Evolutionary conservation across 1,140 invertebrate genomes (phyloP).

Genomic region (Atopsyche davidsoni): DNA sequence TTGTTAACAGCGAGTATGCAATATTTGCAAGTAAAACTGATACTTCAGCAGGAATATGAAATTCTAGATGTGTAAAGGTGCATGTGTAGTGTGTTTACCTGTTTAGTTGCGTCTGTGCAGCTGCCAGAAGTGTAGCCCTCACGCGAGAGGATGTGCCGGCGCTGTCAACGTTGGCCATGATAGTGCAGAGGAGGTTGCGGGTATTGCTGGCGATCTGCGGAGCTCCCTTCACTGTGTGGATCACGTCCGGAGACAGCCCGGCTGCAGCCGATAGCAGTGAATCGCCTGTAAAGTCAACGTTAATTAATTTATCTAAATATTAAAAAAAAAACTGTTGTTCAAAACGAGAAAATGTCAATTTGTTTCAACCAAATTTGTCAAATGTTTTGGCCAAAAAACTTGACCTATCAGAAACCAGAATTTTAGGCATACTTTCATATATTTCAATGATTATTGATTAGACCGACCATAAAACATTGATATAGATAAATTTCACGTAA

Average conservation of each 20-base stretch:
- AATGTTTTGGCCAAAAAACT: too few species aligned
- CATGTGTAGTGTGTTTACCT: slow-evolving; percentile 44
- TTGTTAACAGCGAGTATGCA: too few species aligned
- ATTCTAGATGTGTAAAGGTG: too few species aligned
- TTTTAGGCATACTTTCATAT: background rate
- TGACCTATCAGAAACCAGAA: too few species aligned
- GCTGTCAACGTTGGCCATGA: slow-evolving; percentile 65
- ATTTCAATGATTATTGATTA: background rate
- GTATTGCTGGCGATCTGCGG: slow-evolving; percentile 43
- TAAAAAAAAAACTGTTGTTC: too few species aligned
- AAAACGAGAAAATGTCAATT: too few species aligned
- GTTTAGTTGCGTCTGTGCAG: slow-evolving; percentile 65
- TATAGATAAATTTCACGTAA: background rate
- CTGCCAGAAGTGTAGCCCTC: slow-evolving; percentile 59
- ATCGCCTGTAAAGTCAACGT: slow-evolving; percentile 24
- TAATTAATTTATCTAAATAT: too few species aligned
- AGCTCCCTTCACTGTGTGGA: slow-evolving; percentile 34
- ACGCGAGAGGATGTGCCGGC: slow-evolving; percentile 55
- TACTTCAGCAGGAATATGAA: too few species aligned
- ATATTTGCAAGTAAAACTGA: too few species aligned
- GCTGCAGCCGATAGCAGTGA: slow-evolving; percentile 25
- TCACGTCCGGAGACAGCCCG: slow-evolving; percentile 31
- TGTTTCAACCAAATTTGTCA: too few species aligned
- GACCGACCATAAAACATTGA: background rate
- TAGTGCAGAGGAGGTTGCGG: slow-evolving; percentile 61